Percentiles rank a stretch among this genome's conserved stretches.
These are phyloP conservation scores for Neodiprion lecontei DNA, from an alignment of 1,140 invertebrate species.

Conservation along the genomic window DNA sequence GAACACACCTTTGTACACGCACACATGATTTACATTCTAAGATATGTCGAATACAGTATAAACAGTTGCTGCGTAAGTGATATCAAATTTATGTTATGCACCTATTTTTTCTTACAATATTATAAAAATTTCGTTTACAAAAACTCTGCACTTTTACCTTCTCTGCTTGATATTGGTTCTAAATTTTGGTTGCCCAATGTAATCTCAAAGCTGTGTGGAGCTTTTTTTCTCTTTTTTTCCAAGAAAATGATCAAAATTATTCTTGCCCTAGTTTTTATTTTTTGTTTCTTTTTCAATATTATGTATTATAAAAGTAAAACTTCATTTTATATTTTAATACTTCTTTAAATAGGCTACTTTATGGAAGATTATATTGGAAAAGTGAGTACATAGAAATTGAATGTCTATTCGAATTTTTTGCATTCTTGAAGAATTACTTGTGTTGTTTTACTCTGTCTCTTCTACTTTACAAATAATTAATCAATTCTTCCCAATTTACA, in stretches of 20 bases:
- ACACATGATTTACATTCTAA: background rate
- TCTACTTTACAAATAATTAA: background rate
- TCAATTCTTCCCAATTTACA: background rate
- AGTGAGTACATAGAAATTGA: too few relatives aligned
- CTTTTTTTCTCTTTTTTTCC: background rate
- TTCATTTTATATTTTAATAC: background rate
- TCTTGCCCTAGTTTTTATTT: background rate
- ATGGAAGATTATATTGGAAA: too few relatives aligned
- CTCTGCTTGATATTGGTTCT: too few relatives aligned
- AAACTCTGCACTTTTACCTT: too few relatives aligned
- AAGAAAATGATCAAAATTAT: background rate
- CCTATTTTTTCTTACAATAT: too few relatives aligned
- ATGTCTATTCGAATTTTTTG: background rate
- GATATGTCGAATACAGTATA: too few relatives aligned
- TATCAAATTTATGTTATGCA: too few relatives aligned
- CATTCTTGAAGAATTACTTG: background rate
- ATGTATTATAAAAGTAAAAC: background rate
- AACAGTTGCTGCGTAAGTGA: too few relatives aligned
- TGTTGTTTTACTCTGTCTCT: background rate
- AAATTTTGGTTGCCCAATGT: too few relatives aligned
- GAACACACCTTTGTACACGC: constrained; percentile 3
- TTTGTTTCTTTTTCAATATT: background rate
- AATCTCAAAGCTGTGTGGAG: too few relatives aligned
- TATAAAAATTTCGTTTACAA: too few relatives aligned
- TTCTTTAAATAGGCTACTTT: background rate